A percentile compares a stretch with the other conserved stretches of the same genome.
These are phyloP conservation scores for Zaprionus capensis DNA, from an alignment of 1,140 invertebrate species.

Conservation along the genomic window DNA sequence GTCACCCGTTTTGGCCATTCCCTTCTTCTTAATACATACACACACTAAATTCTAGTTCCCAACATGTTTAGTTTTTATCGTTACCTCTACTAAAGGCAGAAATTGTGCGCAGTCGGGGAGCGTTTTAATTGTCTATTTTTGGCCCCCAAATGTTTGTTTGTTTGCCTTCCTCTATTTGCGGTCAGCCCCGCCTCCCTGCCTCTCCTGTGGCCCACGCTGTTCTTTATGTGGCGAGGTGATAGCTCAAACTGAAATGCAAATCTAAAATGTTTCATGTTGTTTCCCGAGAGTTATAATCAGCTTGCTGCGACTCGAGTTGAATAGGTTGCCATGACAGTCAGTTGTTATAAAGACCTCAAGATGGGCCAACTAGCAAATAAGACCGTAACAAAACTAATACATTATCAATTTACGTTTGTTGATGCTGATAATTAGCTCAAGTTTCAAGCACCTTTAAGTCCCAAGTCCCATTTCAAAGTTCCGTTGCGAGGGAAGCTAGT, in stretches of 20 bases:
- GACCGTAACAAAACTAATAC: neutral
- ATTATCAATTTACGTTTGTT: conserved; percentile 2
- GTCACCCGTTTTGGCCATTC: too few relatives aligned
- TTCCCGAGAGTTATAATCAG: conserved; percentile 37
- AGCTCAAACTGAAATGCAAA: conserved; percentile 38
- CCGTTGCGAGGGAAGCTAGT: neutral
- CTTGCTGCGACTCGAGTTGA: conserved; percentile 25
- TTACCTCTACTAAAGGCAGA: conserved; percentile 28
- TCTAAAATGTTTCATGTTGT: conserved; percentile 22
- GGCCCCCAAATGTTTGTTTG: conserved; percentile 4
- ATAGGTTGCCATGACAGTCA: conserved; percentile 12
- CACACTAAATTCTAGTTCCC: conserved; percentile 40
- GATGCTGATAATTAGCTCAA: neutral
- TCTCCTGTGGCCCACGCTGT: neutral
- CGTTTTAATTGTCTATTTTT: conserved; percentile 41
- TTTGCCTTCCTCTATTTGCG: conserved; percentile 11
- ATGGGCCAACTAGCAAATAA: neutral
- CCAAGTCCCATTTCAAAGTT: neutral
- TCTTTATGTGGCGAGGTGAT: conserved; percentile 27
- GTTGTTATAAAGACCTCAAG: conserved; percentile 8
- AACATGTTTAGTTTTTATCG: conserved; percentile 71
- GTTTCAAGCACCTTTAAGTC: conserved; percentile 8
- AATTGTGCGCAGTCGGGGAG: conserved; percentile 25
- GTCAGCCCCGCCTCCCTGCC: neutral
- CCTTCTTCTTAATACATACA: neutral